phyloP scores from a whole-genome alignment of 2,888 invertebrate genomes.

The Nomada ruficornis region DNA sequence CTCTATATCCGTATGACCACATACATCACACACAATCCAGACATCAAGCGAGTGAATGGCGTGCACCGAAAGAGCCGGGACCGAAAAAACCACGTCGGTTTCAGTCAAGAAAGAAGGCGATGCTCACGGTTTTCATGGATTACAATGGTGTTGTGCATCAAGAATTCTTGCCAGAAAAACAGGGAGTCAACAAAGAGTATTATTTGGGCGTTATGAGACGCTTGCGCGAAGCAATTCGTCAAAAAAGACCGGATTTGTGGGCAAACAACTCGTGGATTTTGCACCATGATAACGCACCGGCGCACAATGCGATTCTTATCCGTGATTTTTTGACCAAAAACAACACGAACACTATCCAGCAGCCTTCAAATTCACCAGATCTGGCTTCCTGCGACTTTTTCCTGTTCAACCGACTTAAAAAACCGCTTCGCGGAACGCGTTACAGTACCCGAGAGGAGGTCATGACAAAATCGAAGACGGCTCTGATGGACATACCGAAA shows the following conservation, averaged over 20 bases:
- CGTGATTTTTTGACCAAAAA: slow-evolving; percentile 48
- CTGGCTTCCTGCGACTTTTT: slow-evolving; percentile 7
- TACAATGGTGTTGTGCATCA: slow-evolving; percentile 13
- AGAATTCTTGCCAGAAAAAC: neutral
- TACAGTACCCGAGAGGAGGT: neutral
- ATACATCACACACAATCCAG: slow-evolving; percentile 22
- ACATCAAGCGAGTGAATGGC: slow-evolving; percentile 22
- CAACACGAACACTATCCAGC: slow-evolving; percentile 28
- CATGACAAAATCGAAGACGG: neutral
- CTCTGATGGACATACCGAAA: neutral
- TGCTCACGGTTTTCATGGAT: slow-evolving; percentile 23
- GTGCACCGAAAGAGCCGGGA: slow-evolving; percentile 4
- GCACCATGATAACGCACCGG: slow-evolving; percentile 71
- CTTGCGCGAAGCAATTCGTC: neutral
- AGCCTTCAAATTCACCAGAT: slow-evolving; percentile 20
- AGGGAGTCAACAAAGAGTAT: neutral
- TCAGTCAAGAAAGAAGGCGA: slow-evolving; percentile 7
- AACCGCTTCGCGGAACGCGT: neutral
- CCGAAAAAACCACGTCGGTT: slow-evolving; percentile 22
- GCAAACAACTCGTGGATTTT: slow-evolving; percentile 69
- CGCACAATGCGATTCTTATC: slow-evolving; percentile 63
- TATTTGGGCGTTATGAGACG: neutral
- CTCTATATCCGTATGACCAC: no score
- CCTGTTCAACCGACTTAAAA: neutral
- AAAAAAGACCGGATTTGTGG: slow-evolving; percentile 67